Conservation (phyloP, 2,888 invertebrate species). For the Acanthacorydalis orientalis region DNA sequence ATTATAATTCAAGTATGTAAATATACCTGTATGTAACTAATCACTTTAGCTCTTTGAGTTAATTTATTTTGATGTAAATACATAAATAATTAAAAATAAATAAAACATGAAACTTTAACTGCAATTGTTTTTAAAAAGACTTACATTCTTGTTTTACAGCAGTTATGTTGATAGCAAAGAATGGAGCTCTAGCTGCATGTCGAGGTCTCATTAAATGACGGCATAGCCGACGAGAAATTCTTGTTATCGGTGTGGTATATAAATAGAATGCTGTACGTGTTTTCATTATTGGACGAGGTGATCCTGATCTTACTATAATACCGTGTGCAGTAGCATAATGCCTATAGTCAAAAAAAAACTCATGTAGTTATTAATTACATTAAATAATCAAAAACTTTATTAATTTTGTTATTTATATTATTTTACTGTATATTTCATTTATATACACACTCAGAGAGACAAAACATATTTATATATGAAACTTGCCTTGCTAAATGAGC, state of each 20-base stretch:
- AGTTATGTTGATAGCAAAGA: slow-evolving; percentile 56
- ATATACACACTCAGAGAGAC: background rate
- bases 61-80: no score
- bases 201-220: slow-evolving; percentile 65
- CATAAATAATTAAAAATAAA: background rate
- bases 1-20: no score
- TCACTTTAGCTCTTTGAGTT: no score
- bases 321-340: slow-evolving; percentile 91
- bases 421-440: background rate
- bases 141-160: slow-evolving; percentile 80
- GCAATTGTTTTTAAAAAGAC: slow-evolving; percentile 15
- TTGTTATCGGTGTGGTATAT: slow-evolving; percentile 77
- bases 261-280: slow-evolving; percentile 93
- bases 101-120: background rate
- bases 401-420: background rate
- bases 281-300: slow-evolving; percentile 89
- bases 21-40: no score
- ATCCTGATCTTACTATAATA: slow-evolving; percentile 51
- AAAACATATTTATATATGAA: background rate
- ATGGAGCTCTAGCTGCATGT: slow-evolving; percentile 79
- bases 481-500: slow-evolving; percentile 58
- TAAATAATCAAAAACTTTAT: background rate
- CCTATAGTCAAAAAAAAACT: slow-evolving; percentile 18
- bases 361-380: no score
- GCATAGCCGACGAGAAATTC: slow-evolving; percentile 76